These are phyloP conservation scores for Genyomyrus donnyi DNA, from an alignment of 2,113 vertebrate species.

Conservation along the genomic window DNA sequence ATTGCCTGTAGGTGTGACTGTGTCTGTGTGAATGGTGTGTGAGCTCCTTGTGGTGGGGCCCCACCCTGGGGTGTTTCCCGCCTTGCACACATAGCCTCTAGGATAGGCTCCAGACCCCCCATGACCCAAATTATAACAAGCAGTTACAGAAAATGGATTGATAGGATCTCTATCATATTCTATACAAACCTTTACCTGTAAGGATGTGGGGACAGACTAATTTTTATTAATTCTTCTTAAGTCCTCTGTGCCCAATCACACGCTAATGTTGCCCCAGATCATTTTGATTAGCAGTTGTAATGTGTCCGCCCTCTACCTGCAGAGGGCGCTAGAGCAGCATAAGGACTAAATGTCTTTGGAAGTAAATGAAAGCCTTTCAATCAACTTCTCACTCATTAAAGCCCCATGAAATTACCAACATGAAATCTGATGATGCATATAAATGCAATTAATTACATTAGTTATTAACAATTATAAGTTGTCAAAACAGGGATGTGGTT, in stretches of 20 bases:
- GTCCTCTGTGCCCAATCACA: neutral
- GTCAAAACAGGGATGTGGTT: slow-evolving; percentile 8
- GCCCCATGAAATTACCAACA: neutral
- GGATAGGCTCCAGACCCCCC: neutral
- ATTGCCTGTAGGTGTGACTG: neutral
- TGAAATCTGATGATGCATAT: slow-evolving; percentile 3
- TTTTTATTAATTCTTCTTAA: neutral
- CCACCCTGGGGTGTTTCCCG: neutral
- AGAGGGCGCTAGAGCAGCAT: neutral
- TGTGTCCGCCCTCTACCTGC: neutral
- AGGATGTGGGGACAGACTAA: neutral
- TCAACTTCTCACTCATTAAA: slow-evolving; percentile 4
- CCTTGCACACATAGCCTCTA: too few species aligned
- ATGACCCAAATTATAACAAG: neutral
- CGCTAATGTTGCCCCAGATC: neutral
- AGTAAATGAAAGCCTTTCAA: slow-evolving; percentile 1
- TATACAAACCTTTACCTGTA: neutral
- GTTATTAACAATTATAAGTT: slow-evolving; percentile 15
- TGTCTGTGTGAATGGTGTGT: neutral
- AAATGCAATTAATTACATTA: slow-evolving; percentile 5
- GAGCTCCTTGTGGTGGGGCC: neutral
- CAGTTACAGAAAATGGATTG: neutral
- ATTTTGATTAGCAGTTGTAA: neutral
- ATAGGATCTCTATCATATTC: neutral
- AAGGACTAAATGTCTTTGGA: neutral